Evolutionary conservation across 2,888 invertebrate species (phyloP), one percentile per base, ranked within the genome.

Genomic region (Lithodes maja): DNA sequence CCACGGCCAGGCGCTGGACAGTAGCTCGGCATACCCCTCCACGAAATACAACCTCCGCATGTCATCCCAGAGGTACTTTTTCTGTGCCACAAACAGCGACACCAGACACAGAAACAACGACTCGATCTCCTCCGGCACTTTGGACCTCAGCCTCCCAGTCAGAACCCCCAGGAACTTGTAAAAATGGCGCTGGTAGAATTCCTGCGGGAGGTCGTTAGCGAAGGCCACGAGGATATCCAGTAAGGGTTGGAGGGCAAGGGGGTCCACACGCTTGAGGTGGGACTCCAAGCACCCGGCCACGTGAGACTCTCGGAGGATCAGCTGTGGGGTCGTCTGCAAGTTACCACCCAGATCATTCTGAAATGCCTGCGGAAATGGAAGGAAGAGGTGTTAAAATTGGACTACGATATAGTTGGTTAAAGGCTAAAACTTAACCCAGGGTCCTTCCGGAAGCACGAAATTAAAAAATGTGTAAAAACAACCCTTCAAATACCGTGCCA

Each of bases 141-240:
- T 86, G 1, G 85, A 84, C 12, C 53, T 49, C 49, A 85, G 79
- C 12, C 89, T 81, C 2, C 33, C 49, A 5, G 90, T 50, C 54
- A 91, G 50, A 9, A 71, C 17, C 15, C 86, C 83, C 54, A 89
- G 68, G 68, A 91, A 87, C 9, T 74, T 49, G 75, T 91, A 91
- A 53, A 91, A 91, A 71, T 90, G 90, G 1, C 68, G 53, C 17
- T 84, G 77, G 75, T 90, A 89, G 49, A 91, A 91, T 49, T 89
- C 84, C 3, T 89, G 81, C 3, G 90, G 90, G 3, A 90, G 77
- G 78, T 91, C 91, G n/a, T 81, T 89, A 12, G 91, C 89, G 83
- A 91, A 83, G 52, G 91, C 89, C 50, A 90, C 90, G 49, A 90
- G 52, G 7, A 89, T 53, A 61, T 91, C 82, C 81, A 89, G 49